phyloP scores from a whole-genome alignment of 2,797 vertebrate genomes.

The Pteronotus mesoamericanus region DNA sequence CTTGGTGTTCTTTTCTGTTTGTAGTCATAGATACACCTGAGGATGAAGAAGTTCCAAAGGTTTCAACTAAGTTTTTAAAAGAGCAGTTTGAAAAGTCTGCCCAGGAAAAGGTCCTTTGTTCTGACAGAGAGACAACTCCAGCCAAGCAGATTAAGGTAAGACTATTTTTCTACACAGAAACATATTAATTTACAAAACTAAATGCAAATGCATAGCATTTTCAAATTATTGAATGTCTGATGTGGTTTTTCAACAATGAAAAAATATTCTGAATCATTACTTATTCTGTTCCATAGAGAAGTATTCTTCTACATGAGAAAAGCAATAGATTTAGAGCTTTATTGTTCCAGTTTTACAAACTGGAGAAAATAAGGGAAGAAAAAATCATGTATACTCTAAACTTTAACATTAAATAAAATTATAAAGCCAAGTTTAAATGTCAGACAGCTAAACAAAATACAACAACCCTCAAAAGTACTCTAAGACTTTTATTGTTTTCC shows the following conservation, averaged over 20 bases:
- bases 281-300: neutral
- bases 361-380: neutral
- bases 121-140: slow-evolving; percentile 76
- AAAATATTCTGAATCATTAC: neutral
- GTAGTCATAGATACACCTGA: slow-evolving; percentile 85
- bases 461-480: slow-evolving; percentile 16
- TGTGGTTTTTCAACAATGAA: neutral
- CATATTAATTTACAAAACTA: neutral
- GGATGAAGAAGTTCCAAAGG: slow-evolving; percentile 89
- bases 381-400: neutral
- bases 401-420: slow-evolving; percentile 36
- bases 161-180: slow-evolving; percentile 45
- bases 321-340: neutral
- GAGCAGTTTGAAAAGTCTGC: slow-evolving; percentile 93
- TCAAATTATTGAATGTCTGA: neutral
- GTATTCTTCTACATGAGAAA: neutral
- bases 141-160: slow-evolving; percentile 92
- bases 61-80: slow-evolving; percentile 93
- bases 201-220: neutral
- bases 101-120: slow-evolving; percentile 80
- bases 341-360: no score
- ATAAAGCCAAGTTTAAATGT: slow-evolving; percentile 54
- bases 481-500: slow-evolving; percentile 51
- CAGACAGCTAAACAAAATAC: slow-evolving; percentile 14
- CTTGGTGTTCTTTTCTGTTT: slow-evolving; percentile 53